Evolutionary conservation across 2,113 vertebrate species (phyloP), one percentile per base, ranked within the genome.

Genomic region (Chaetops frenatus): DNA sequence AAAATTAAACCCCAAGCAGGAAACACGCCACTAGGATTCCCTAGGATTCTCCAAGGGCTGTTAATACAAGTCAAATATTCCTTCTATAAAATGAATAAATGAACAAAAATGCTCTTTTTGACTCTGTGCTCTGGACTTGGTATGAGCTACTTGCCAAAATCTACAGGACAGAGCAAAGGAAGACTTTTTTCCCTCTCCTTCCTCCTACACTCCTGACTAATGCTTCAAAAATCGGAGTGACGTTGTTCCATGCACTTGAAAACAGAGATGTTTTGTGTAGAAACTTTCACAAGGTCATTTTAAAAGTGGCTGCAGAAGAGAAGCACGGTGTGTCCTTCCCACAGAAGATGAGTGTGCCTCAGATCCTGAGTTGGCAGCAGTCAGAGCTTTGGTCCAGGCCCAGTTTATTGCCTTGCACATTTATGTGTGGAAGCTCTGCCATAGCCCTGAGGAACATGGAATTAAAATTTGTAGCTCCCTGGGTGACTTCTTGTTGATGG

Each of bases 261-360:
- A 93, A 85, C 78, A 84, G 58, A 74, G 44, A 51, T 10, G 22
- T 54, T 93, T 78, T 91, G 74, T 84, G 74, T 40, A 84, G 92
- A 86, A 94, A 86, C 33, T 90, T 91, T 89, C 72, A 70, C 38
- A 67, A 94, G 92, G 64, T 91, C 61, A 60, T 74, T 79, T 88
- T 53, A 86, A 44, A 86, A 82, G 50, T 20, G 64, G 35, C 71
- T 81, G 61, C 58, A 44, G 35, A 64, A 77, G 64, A 44, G 40
- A 83, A 80, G 82, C 64, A 51, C 2, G 1, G 44, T 76, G 36
- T 57, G 64, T 64, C 85, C 78, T 60, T 72, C 64, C 85, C 47
- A 19, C 61, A 60, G 70, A 70, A 79, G 84, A 60, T n/a, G 86
- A 1, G 0, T 36, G 33, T 47, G 33, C 47, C 58, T 82, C 85